Evolutionary conservation across 2,888 invertebrate species (phyloP).

Genomic region (Patella pellucida): DNA sequence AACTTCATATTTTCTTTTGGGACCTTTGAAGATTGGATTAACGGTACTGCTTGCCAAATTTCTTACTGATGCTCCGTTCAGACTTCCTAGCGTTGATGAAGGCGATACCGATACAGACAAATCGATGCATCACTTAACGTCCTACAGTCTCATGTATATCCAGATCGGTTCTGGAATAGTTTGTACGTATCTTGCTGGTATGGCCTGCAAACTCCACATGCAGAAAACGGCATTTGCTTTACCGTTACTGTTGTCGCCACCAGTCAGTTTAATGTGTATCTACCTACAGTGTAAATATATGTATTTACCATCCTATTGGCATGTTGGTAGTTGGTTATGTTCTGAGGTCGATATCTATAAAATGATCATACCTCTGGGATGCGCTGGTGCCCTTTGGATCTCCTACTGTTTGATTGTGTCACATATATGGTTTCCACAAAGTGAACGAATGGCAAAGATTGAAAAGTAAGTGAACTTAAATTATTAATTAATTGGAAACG

Average conservation of each 20-base stretch:
- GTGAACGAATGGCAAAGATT: slow-evolving; percentile 95
- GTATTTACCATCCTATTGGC: slow-evolving; percentile 58
- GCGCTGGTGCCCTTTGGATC: slow-evolving; percentile 79
- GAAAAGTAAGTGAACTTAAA: slow-evolving; percentile 79
- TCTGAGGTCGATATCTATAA: slow-evolving; percentile 34
- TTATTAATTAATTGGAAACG: too few relatives aligned
- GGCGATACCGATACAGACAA: slow-evolving; percentile 21
- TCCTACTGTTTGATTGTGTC: slow-evolving; percentile 97
- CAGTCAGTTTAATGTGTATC: slow-evolving; percentile 51
- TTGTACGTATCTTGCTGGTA: slow-evolving; percentile 72
- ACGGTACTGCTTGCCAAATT: slow-evolving; percentile 50
- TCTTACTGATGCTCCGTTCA: slow-evolving; percentile 44
- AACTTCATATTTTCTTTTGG: slow-evolving; percentile 52
- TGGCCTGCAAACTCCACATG: slow-evolving; percentile 74
- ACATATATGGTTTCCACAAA: slow-evolving; percentile 98
- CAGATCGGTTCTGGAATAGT: slow-evolving; percentile 55
- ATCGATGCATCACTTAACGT: slow-evolving; percentile 37
- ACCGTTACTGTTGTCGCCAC: slow-evolving; percentile 71
- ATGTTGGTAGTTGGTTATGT: slow-evolving; percentile 57
- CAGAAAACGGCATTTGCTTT: slow-evolving; percentile 72
- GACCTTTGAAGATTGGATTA: slow-evolving; percentile 57
- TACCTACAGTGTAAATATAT: slow-evolving; percentile 55
- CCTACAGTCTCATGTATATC: slow-evolving; percentile 59
- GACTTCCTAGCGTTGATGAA: slow-evolving; percentile 35
- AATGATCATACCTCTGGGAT: slow-evolving; percentile 48